Percentiles rank a stretch among this genome's conserved stretches.
phyloP scores from a whole-genome alignment of 2,888 invertebrate genomes.

The Thumatha senex region DNA sequence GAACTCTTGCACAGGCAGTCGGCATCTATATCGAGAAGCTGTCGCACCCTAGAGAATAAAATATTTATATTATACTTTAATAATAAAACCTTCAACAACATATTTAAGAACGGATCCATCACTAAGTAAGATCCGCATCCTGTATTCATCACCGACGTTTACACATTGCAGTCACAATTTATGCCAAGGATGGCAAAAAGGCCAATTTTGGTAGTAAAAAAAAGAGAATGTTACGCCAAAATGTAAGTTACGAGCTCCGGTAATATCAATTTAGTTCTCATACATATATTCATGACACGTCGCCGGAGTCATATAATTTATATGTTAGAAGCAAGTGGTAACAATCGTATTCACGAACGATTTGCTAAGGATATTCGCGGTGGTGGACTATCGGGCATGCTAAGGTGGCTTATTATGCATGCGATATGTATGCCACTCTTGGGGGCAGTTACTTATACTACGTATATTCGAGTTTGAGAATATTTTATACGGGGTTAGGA shows the following conservation, averaged over 20 bases:
- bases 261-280: slow-evolving; percentile 82
- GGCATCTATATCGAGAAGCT: too few relatives aligned
- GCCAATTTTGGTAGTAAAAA: slow-evolving; percentile 58
- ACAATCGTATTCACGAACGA: slow-evolving; percentile 78
- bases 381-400: slow-evolving; percentile 35
- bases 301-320: slow-evolving; percentile 81
- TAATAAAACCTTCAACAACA: not conserved
- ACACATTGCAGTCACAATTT: slow-evolving; percentile 75
- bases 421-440: slow-evolving; percentile 70
- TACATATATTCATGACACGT: slow-evolving; percentile 77
- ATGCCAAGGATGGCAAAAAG: slow-evolving; percentile 65
- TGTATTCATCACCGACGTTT: slow-evolving; percentile 66
- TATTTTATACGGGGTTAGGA: slow-evolving; percentile 25
- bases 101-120: not conserved
- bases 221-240: slow-evolving; percentile 66
- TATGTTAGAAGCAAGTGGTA: slow-evolving; percentile 71
- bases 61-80: too few relatives aligned
- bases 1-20: too few relatives aligned
- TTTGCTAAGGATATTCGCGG: slow-evolving; percentile 64
- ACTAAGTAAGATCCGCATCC: slow-evolving; percentile 8
- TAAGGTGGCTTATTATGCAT: slow-evolving; percentile 66
- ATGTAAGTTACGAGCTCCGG: slow-evolving; percentile 64
- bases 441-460: slow-evolving; percentile 77
- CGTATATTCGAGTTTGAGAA: slow-evolving; percentile 56
- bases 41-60: too few relatives aligned